phyloP scores from a whole-genome alignment of 1,140 invertebrate genomes.

The Gryllus bimaculatus region DNA sequence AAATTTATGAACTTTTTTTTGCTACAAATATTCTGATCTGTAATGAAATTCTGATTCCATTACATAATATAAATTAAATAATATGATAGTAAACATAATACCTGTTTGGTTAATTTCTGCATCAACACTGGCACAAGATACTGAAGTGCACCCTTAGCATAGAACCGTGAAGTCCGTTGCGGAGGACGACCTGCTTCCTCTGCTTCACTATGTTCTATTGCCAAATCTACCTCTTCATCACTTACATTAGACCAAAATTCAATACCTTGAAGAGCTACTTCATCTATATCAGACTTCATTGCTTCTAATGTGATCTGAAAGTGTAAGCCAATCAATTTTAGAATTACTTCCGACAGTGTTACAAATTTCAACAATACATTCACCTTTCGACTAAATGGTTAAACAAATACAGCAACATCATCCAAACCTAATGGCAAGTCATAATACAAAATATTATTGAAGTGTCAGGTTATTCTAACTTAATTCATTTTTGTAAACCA shows the following conservation, averaged over 20 bases:
- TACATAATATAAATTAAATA: no score
- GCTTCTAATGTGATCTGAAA: constrained; percentile 89
- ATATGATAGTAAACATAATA: constrained; percentile 22
- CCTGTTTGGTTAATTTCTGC: constrained; percentile 89
- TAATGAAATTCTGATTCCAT: no score
- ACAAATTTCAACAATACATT: no score
- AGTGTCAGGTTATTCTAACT: no score
- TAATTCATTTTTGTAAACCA: no score
- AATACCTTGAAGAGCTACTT: constrained; percentile 95
- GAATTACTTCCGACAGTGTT: not conserved
- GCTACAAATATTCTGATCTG: no score
- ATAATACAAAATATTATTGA: not conserved
- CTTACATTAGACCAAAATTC: constrained; percentile 99
- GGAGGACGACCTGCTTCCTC: constrained; percentile 85
- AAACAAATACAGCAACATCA: no score
- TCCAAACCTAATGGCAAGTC: no score
- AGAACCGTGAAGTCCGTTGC: constrained; percentile 76
- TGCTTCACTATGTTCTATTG: constrained; percentile 91
- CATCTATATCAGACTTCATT: constrained; percentile 94
- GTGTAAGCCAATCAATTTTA: not conserved
- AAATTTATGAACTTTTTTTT: no score
- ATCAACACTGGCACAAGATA: constrained; percentile 91
- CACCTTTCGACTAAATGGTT: no score
- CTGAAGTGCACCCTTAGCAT: constrained; percentile 92
- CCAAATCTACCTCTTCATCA: constrained; percentile 96